Conservation (phyloP, 2,888 invertebrate genomes). For the Brassicogethes aeneus region DNA sequence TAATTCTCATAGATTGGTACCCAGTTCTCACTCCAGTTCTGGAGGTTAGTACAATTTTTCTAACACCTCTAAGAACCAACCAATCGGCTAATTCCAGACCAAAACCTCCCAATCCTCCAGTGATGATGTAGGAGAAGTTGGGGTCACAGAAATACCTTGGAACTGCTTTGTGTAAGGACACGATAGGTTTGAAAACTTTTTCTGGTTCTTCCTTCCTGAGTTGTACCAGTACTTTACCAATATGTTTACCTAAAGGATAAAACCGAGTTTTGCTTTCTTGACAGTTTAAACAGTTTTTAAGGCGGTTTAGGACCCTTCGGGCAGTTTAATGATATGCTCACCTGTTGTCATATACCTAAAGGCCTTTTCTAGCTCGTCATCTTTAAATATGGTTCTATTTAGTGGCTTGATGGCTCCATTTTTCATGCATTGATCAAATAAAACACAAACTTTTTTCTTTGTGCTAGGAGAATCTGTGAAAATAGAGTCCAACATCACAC, state of each 20-base stretch:
- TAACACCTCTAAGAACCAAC: constrained; percentile 52
- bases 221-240: constrained; percentile 43
- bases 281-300: too few species aligned
- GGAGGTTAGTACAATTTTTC: constrained; percentile 48
- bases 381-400: constrained; percentile 41
- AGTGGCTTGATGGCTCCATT: constrained; percentile 46
- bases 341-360: constrained; percentile 45
- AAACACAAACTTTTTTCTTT: constrained; percentile 14
- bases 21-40: constrained; percentile 49
- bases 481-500: constrained; percentile 61
- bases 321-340: constrained; percentile 51
- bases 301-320: too few species aligned
- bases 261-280: too few species aligned
- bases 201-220: constrained; percentile 27
- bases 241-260: constrained; percentile 53
- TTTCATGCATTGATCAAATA: constrained; percentile 42
- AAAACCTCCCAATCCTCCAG: constrained; percentile 55
- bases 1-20: constrained; percentile 40
- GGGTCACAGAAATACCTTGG: constrained; percentile 6
- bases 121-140: constrained; percentile 33
- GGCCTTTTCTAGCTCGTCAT: constrained; percentile 43
- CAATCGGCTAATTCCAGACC: constrained; percentile 54
- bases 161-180: constrained; percentile 37
- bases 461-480: constrained; percentile 35
- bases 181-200: neutral